A percentile compares a stretch with the other conserved stretches of the same genome.
Evolutionary conservation across 2,797 vertebrate species (phyloP).

Genomic region (Calcarius lapponicus): DNA sequence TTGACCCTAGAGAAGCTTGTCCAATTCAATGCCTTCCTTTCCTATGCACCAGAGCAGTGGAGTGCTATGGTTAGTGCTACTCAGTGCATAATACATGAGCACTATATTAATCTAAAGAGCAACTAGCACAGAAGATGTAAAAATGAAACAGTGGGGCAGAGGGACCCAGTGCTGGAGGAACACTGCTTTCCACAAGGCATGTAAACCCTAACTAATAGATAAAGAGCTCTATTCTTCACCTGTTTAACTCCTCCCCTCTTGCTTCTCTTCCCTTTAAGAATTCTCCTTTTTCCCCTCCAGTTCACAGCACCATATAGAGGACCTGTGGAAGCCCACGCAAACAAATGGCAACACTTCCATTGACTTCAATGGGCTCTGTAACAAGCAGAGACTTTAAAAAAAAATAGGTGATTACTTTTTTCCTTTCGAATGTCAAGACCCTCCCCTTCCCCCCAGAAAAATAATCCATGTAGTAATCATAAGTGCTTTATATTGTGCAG

Average conservation of each 20-base stretch:
- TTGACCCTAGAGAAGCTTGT: not conserved
- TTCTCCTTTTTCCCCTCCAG: not conserved
- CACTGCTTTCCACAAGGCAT: constrained; percentile 62
- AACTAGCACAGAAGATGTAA: not conserved
- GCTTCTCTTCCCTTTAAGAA: not conserved
- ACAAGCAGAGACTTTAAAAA: not conserved
- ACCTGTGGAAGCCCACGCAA: not conserved
- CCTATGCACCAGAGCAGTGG: not conserved
- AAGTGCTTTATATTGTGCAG: constrained; percentile 13
- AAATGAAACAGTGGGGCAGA: constrained; percentile 30
- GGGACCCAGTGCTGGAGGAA: constrained; percentile 64
- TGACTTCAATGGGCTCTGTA: constrained; percentile 15
- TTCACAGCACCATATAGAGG: not conserved
- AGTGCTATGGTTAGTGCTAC: not conserved
- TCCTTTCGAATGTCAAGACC: not conserved
- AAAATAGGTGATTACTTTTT: constrained; percentile 42
- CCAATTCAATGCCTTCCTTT: not conserved
- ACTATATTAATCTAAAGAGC: constrained; percentile 41
- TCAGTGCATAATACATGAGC: not conserved
- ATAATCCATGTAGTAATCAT: not conserved
- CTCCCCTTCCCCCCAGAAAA: not conserved
- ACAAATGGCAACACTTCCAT: constrained; percentile 6
- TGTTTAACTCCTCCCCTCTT: not conserved
- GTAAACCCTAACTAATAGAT: constrained; percentile 75
- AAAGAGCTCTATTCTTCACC: constrained; percentile 62